Evolutionary conservation across 2,888 invertebrate genomes (phyloP).

Genomic region (Agrochola litura): DNA sequence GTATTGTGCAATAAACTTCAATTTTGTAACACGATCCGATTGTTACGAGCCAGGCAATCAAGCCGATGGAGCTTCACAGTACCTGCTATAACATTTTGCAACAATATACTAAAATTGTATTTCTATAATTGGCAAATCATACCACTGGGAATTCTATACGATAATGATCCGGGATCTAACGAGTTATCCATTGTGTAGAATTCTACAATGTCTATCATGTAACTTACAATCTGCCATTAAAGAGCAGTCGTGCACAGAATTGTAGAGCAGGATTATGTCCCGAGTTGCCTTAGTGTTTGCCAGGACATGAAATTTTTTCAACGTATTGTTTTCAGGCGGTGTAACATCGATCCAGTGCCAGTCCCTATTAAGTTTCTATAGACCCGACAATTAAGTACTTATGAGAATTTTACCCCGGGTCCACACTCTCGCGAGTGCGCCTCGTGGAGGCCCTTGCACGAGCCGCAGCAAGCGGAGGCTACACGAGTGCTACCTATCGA

Average conservation of each 20-base stretch:
- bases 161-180: neutral
- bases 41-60: slow-evolving; percentile 15
- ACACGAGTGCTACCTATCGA: no score
- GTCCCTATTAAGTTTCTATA: neutral
- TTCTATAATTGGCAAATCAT: neutral
- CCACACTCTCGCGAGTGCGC: no score
- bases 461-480: no score
- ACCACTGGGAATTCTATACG: slow-evolving; percentile 1
- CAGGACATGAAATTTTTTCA: neutral
- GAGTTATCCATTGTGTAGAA: slow-evolving; percentile 3
- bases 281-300: neutral
- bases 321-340: neutral
- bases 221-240: neutral
- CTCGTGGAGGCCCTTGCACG: no score
- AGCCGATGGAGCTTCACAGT: neutral
- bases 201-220: neutral
- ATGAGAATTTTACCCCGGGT: no score
- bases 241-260: neutral
- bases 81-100: neutral
- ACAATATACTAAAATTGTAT: neutral
- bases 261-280: neutral
- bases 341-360: no score
- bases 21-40: slow-evolving; percentile 1
- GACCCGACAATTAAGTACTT: no score
- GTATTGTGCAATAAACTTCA: slow-evolving; percentile 5